phyloP scores from a whole-genome alignment of 1,140 invertebrate genomes.

The Archivesica marissinica region DNA sequence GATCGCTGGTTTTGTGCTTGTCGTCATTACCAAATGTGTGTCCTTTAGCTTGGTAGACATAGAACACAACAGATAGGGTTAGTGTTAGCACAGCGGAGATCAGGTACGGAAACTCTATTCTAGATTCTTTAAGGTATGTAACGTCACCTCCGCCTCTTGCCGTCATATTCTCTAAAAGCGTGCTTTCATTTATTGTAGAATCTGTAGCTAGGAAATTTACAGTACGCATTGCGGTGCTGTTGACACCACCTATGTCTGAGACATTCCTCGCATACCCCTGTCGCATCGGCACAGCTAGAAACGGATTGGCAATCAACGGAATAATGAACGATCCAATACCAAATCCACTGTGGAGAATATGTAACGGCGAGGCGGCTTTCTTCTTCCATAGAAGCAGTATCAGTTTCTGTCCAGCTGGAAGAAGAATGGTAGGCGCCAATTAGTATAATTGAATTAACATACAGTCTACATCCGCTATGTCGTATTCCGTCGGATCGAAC shows the following conservation, averaged over 20 bases:
- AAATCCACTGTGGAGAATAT: constrained; percentile 74
- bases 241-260: neutral
- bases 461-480: no score
- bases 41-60: constrained; percentile 59
- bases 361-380: constrained; percentile 69
- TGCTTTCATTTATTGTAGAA: no score
- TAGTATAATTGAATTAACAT: no score
- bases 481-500: no score
- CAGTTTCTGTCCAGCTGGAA: constrained; percentile 71
- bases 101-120: constrained; percentile 69
- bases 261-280: neutral
- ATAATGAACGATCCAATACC: constrained; percentile 75
- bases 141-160: neutral
- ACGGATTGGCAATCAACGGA: constrained; percentile 73
- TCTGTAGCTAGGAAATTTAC: no score
- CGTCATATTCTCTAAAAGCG: no score
- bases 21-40: neutral
- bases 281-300: constrained; percentile 64
- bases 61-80: constrained; percentile 63
- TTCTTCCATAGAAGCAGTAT: constrained; percentile 70
- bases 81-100: constrained; percentile 65
- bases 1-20: neutral
- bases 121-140: constrained; percentile 59
- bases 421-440: no score
- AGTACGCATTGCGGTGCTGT: no score